Conservation (phyloP, 2,797 vertebrate genomes). For the Galaxias olidus region DNA sequence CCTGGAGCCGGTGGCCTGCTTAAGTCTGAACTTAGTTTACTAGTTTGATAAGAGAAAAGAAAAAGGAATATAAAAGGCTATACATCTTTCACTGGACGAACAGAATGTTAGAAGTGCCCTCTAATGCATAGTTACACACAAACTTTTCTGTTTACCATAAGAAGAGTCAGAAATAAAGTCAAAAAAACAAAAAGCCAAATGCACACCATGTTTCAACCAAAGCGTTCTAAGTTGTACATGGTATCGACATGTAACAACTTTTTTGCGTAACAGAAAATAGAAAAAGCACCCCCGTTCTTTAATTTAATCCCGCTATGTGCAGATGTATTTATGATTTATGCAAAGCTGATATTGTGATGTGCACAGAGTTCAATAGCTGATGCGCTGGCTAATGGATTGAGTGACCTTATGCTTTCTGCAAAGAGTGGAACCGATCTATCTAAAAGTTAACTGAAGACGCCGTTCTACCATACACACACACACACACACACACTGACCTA, state of each 20-base stretch:
- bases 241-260: conserved; percentile 42
- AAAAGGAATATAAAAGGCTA: conserved; percentile 39
- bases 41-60: conserved; percentile 51
- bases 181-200: conserved; percentile 72
- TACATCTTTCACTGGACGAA: conserved; percentile 65
- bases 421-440: no score
- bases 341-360: conserved; percentile 36
- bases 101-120: conserved; percentile 71
- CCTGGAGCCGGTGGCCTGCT: conserved; percentile 56
- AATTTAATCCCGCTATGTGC: conserved; percentile 34
- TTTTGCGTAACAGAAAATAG: conserved; percentile 22
- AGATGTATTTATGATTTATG: conserved; percentile 10
- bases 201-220: conserved; percentile 74
- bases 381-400: conserved; percentile 37
- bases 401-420: conserved; percentile 35
- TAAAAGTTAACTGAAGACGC: no score
- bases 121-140: conserved; percentile 54
- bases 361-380: conserved; percentile 31
- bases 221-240: conserved; percentile 68
- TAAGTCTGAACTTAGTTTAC: conserved; percentile 54
- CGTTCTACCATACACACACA: no score
- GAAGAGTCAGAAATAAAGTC: conserved; percentile 36
- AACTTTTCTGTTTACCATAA: conserved; percentile 56
- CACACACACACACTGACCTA: no score
- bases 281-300: conserved; percentile 16